phyloP scores from a whole-genome alignment of 2,888 invertebrate species.

The Ptychoptera contaminata region DNA sequence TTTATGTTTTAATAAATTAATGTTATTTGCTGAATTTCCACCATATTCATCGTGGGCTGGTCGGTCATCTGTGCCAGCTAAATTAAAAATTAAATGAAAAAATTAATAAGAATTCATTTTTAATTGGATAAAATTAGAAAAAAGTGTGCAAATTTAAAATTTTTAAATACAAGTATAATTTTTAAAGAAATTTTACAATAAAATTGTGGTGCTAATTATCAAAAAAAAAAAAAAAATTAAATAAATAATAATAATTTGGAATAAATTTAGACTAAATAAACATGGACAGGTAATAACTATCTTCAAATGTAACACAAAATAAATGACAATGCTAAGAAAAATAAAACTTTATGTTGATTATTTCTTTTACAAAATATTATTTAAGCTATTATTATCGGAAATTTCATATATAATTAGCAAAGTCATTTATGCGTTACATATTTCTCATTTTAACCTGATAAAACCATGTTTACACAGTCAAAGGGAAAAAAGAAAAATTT shows the following conservation, averaged over 20 bases:
- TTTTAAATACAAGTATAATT: not conserved
- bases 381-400: no score
- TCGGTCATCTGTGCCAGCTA: conserved; percentile 12
- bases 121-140: not conserved
- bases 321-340: no score
- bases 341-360: no score
- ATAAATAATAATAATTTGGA: not conserved
- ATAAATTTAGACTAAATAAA: no score
- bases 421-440: no score
- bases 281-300: no score
- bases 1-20: not conserved
- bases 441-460: no score
- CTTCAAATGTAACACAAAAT: no score
- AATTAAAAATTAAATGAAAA: conserved; percentile 1
- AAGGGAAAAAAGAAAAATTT: no score
- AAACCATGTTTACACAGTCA: no score
- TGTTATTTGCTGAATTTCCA: conserved; percentile 10
- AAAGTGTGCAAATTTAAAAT: not conserved
- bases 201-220: not conserved
- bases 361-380: no score
- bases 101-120: not conserved
- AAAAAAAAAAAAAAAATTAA: not conserved
- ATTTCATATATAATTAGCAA: no score
- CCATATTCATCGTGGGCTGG: conserved; percentile 12
- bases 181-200: not conserved